These are phyloP conservation scores for Idaea aversata DNA, from an alignment of 2,888 invertebrate species.

Conservation along the genomic window DNA sequence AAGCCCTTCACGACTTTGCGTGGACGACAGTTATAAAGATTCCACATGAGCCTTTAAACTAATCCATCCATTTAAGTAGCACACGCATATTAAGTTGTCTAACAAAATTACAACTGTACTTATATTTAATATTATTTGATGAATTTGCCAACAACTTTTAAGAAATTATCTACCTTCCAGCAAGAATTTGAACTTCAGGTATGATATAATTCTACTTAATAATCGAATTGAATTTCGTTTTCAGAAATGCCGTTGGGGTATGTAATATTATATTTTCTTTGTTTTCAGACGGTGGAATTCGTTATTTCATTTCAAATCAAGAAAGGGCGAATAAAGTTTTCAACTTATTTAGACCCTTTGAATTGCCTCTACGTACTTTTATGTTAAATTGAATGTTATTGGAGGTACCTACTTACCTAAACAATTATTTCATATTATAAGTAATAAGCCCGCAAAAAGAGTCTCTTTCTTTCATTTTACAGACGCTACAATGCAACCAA, in stretches of 20 bases:
- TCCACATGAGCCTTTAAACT: no score
- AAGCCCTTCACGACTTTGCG: no score
- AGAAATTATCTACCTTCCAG: background rate
- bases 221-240: background rate
- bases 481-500: no score
- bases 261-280: slow-evolving; percentile 2
- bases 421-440: no score
- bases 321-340: slow-evolving; percentile 3
- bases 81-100: no score
- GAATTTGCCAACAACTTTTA: background rate
- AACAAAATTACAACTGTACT: no score
- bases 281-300: background rate
- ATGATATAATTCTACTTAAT: background rate
- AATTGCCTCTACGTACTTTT: background rate
- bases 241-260: background rate
- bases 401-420: background rate
- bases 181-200: background rate
- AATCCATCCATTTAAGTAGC: no score
- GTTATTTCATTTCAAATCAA: background rate
- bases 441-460: no score
- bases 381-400: background rate
- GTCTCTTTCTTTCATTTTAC: no score
- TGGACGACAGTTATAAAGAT: no score
- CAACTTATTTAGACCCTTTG: background rate
- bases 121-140: background rate